Conservation (phyloP, 2,113 vertebrate genomes). For the Furnarius figulus region DNA sequence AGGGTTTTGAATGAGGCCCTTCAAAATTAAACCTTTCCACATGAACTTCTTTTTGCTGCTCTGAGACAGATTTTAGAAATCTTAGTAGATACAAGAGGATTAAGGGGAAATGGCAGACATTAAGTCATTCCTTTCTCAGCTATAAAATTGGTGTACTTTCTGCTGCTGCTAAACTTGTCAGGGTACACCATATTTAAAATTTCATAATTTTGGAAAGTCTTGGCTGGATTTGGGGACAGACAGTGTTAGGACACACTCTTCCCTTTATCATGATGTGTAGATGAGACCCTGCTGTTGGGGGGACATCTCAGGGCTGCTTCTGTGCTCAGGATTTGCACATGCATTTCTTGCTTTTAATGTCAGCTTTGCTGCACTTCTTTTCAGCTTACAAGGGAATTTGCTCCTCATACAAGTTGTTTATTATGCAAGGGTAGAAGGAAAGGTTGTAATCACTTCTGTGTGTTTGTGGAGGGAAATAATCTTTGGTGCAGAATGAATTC, state of each 20-base stretch:
- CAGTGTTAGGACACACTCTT: neutral
- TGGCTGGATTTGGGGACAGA: neutral
- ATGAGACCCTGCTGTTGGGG: neutral
- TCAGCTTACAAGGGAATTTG: neutral
- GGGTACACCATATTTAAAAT: neutral
- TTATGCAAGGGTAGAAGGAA: neutral
- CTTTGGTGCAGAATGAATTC: neutral
- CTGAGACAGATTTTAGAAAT: neutral
- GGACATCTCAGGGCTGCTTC: neutral
- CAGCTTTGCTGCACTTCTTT: neutral
- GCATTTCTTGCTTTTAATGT: neutral
- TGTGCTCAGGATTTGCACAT: neutral
- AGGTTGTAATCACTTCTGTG: neutral
- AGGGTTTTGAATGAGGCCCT: neutral
- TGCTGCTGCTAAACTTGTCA: neutral
- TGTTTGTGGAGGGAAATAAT: neutral
- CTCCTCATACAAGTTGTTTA: neutral
- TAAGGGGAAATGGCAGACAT: neutral
- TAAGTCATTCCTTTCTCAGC: neutral
- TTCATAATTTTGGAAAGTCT: neutral
- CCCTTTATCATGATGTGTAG: neutral
- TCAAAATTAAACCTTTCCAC: accelerated
- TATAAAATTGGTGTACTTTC: neutral
- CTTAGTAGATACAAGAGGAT: neutral
- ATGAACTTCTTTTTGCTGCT: neutral